A percentile compares a stretch with the other conserved stretches of the same genome.
Conservation (phyloP, 2,888 invertebrate genomes). For the Rugalucina vietnamica region DNA sequence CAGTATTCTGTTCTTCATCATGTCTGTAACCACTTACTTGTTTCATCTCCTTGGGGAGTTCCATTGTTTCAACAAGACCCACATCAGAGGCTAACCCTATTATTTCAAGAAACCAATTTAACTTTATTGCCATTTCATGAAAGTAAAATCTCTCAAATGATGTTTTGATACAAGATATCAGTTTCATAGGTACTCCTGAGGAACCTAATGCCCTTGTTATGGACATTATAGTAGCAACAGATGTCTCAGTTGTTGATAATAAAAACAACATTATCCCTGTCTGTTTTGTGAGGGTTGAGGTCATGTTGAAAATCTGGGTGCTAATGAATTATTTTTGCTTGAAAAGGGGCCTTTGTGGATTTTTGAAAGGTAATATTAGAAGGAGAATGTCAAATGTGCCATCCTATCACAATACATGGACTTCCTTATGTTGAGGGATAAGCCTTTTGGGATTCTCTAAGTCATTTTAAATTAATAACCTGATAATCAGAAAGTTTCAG, state of each 20-base stretch:
- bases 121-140: neutral
- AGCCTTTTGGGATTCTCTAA: neutral
- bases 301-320: neutral
- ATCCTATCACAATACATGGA: neutral
- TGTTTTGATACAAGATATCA: neutral
- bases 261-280: slow-evolving; percentile 10
- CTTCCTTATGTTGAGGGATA: neutral
- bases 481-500: neutral
- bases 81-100: neutral
- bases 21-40: neutral
- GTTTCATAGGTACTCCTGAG: neutral
- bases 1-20: too few relatives aligned
- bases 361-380: neutral
- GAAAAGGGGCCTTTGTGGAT: neutral
- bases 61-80: neutral
- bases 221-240: neutral
- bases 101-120: slow-evolving; percentile 4
- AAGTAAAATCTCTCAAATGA: neutral
- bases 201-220: neutral
- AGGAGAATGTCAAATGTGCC: neutral
- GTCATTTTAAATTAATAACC: neutral
- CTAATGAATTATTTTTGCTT: neutral
- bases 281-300: neutral
- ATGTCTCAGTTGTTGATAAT: slow-evolving; percentile 7
- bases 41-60: neutral